Evolutionary conservation across 2,113 vertebrate species (phyloP).

Genomic region (Zosterops japonicus): DNA sequence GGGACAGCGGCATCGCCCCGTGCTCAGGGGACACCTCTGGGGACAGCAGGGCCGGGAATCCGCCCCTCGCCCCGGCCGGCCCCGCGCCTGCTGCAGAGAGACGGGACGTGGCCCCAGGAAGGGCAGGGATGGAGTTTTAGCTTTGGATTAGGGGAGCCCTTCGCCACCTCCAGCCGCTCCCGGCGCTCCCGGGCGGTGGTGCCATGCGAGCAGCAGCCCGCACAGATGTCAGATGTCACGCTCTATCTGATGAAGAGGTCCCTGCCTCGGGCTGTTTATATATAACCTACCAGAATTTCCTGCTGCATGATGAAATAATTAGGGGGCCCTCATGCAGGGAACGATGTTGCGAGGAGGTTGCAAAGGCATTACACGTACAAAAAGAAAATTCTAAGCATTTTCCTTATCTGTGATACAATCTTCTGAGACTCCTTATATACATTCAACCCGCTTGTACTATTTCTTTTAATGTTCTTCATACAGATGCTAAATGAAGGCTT

Average conservation of each 20-base stretch:
- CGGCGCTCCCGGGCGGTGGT: slow-evolving; percentile 55
- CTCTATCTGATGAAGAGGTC: slow-evolving; percentile 81
- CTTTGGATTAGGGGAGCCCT: slow-evolving; percentile 58
- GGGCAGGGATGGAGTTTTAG: neutral
- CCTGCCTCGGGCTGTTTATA: slow-evolving; percentile 85
- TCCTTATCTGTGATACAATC: slow-evolving; percentile 71
- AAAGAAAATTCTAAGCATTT: slow-evolving; percentile 70
- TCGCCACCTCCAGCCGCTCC: slow-evolving; percentile 41
- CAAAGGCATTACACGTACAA: slow-evolving; percentile 72
- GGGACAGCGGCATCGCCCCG: accelerated
- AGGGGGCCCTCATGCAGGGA: slow-evolving; percentile 79
- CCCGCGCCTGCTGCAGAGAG: neutral
- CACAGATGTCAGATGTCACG: slow-evolving; percentile 87
- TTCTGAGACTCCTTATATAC: slow-evolving; percentile 56
- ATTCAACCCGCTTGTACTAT: slow-evolving; percentile 61
- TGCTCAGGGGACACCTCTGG: accelerated
- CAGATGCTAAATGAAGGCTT: slow-evolving; percentile 48
- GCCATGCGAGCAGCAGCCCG: slow-evolving; percentile 69
- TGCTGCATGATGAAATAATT: slow-evolving; percentile 93
- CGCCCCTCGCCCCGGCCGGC: neutral
- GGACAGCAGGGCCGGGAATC: neutral
- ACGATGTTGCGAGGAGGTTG: slow-evolving; percentile 70
- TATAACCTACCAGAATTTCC: slow-evolving; percentile 88
- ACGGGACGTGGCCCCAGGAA: neutral
- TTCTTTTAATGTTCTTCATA: slow-evolving; percentile 52